These are phyloP conservation scores for Lota lota DNA, from an alignment of 2,113 vertebrate species.

Conservation along the genomic window DNA sequence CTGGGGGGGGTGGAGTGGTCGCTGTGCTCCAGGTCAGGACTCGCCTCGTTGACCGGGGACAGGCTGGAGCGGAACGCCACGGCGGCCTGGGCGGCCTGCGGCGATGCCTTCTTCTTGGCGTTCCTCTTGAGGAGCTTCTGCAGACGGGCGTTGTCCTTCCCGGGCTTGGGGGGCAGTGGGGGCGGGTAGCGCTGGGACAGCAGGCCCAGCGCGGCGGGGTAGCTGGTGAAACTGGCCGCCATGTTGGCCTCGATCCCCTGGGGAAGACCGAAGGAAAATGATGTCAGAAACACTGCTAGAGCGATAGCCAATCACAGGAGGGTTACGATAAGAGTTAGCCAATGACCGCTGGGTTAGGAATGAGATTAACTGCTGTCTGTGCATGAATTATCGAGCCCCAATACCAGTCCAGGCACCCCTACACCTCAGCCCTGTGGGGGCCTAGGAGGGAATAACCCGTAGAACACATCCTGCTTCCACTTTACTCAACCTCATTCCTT, in stretches of 20 bases:
- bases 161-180: conserved; percentile 85
- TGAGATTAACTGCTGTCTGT: too few species aligned
- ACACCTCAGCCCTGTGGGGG: too few species aligned
- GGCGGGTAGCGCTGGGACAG: conserved; percentile 75
- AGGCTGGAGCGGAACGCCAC: conserved; percentile 81
- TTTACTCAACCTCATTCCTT: too few species aligned
- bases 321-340: too few species aligned
- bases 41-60: conserved; percentile 91
- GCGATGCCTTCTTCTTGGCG: conserved; percentile 73
- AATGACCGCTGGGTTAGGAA: too few species aligned
- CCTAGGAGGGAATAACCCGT: too few species aligned
- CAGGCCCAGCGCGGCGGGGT: conserved; percentile 51
- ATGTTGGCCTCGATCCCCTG: conserved; percentile 78
- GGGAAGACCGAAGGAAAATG: background rate
- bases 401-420: too few species aligned
- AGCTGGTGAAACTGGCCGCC: conserved; percentile 65
- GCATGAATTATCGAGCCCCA: too few species aligned
- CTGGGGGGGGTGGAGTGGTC: conserved; percentile 64
- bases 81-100: conserved; percentile 47
- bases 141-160: conserved; percentile 84
- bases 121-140: conserved; percentile 85
- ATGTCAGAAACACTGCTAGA: background rate
- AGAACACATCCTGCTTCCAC: too few species aligned
- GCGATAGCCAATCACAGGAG: too few species aligned
- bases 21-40: conserved; percentile 79